phyloP scores from a whole-genome alignment of 1,140 invertebrate genomes.

The Philopotamus ludificatus region DNA sequence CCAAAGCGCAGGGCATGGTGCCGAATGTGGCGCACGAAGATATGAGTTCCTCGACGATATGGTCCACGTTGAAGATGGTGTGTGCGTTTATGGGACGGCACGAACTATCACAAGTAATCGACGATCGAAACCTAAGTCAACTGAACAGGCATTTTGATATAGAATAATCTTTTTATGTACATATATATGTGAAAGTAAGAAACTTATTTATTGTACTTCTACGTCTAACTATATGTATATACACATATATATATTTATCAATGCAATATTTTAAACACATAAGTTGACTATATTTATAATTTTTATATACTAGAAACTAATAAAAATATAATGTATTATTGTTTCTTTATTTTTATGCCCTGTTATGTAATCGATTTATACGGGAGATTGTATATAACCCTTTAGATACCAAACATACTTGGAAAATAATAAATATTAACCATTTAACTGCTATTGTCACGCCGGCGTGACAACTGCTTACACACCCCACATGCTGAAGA shows the following conservation, averaged over 20 bases:
- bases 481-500: too few relatives aligned
- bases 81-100: conserved; percentile 81
- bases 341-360: background rate
- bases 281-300: background rate
- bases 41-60: conserved; percentile 86
- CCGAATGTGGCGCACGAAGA: conserved; percentile 49
- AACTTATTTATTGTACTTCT: background rate
- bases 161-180: conserved; percentile 44
- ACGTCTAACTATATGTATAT: background rate
- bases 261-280: background rate
- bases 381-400: background rate
- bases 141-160: conserved; percentile 67
- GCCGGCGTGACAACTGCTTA: too few relatives aligned
- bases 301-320: background rate
- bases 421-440: too few relatives aligned
- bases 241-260: background rate
- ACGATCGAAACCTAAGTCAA: conserved; percentile 66
- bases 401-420: background rate
- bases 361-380: background rate
- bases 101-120: conserved; percentile 74
- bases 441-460: too few relatives aligned
- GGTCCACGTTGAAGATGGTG: conserved; percentile 90
- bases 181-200: background rate
- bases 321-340: background rate
- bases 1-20: conserved; percentile 63